These are phyloP conservation scores for Sapajus apella DNA, from an alignment of 2,113 vertebrate genomes.

Conservation along the genomic window DNA sequence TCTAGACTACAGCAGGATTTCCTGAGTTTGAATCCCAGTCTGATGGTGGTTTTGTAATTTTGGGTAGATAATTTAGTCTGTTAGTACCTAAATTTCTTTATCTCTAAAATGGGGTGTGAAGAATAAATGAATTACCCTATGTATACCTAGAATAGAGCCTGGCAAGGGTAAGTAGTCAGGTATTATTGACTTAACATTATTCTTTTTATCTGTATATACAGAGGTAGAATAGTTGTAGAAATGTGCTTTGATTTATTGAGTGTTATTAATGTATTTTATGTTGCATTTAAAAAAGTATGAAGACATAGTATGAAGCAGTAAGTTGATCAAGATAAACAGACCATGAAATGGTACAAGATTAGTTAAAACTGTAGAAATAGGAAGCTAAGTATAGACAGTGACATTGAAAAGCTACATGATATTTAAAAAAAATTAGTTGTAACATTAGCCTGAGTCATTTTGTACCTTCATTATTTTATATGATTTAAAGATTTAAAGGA, in stretches of 20 bases:
- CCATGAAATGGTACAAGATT: not conserved
- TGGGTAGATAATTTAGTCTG: not conserved
- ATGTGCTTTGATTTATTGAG: not conserved
- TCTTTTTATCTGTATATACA: not conserved
- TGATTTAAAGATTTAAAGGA: not conserved
- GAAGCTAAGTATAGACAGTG: not conserved
- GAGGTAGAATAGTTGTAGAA: constrained; percentile 11
- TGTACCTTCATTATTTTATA: constrained; percentile 28
- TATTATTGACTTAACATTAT: not conserved
- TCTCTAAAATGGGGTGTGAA: not conserved
- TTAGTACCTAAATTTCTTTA: constrained; percentile 7
- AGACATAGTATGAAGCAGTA: not conserved
- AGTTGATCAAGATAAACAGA: not conserved
- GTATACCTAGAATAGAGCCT: not conserved
- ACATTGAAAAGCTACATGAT: not conserved
- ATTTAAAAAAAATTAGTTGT: not conserved
- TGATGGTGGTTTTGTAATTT: constrained; percentile 44
- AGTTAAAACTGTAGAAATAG: not conserved
- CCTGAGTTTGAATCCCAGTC: not conserved
- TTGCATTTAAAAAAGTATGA: constrained; percentile 33
- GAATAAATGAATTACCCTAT: not conserved
- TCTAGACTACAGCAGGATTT: not conserved
- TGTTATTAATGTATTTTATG: constrained; percentile 5
- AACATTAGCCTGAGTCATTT: not conserved
- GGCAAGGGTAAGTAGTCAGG: not conserved